Percentiles rank a stretch among this genome's conserved stretches.
Evolutionary conservation across 2,113 vertebrate genomes (phyloP).

Genomic region (Austrofundulus limnaeus): DNA sequence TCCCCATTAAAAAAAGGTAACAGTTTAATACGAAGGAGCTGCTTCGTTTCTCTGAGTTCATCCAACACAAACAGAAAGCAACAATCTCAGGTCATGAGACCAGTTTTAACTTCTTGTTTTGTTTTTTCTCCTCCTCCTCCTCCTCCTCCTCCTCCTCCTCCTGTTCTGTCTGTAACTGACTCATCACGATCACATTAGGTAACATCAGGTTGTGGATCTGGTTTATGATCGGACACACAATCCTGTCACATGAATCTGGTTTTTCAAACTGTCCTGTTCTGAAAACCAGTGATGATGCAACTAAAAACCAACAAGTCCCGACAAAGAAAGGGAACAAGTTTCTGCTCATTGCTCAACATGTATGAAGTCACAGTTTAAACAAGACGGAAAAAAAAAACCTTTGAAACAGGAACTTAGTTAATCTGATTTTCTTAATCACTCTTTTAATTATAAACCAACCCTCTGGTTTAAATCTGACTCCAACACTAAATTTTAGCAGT

Average conservation of each 20-base stretch:
- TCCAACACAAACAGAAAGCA: neutral
- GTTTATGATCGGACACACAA: neutral
- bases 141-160: neutral
- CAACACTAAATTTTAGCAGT: too few species aligned
- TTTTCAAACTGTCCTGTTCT: neutral
- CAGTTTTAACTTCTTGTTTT: constrained; percentile 19
- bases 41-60: too few species aligned
- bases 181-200: neutral
- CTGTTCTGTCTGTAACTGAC: neutral
- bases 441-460: too few species aligned
- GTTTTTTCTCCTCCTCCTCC: neutral
- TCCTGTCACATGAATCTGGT: neutral
- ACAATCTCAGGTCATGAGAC: constrained; percentile 3
- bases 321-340: constrained; percentile 18
- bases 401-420: too few species aligned
- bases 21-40: too few species aligned
- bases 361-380: neutral
- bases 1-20: too few species aligned
- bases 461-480: too few species aligned
- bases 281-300: neutral
- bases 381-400: neutral
- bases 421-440: too few species aligned
- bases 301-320: neutral
- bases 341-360: constrained; percentile 2
- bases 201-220: constrained; percentile 1